Percentiles rank a stretch among this genome's conserved stretches.
These are phyloP conservation scores for Oreochromis niloticus DNA, from an alignment of 2,113 vertebrate species.

Conservation along the genomic window DNA sequence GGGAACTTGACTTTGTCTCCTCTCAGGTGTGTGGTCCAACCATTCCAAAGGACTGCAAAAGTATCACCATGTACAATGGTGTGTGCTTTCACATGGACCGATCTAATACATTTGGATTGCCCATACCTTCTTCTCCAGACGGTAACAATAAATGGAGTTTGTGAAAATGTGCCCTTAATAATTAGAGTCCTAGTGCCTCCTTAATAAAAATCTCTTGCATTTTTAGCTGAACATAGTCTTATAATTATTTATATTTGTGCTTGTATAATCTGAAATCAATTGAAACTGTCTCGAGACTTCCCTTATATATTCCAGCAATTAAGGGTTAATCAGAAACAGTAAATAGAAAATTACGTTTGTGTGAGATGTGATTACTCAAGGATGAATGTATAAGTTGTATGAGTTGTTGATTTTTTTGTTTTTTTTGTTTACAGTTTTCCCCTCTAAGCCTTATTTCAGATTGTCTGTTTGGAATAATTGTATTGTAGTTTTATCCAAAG, in stretches of 20 bases:
- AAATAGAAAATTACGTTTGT: too few relatives aligned
- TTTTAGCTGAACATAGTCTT: not conserved
- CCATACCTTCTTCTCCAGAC: not conserved
- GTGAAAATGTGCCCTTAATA: not conserved
- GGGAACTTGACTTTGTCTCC: too few relatives aligned
- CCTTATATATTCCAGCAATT: too few relatives aligned
- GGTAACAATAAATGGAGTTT: not conserved
- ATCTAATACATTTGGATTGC: not conserved
- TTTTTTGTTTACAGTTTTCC: fast-evolving
- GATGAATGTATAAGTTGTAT: not conserved
- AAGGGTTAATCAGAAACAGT: too few relatives aligned
- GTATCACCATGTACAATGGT: too few relatives aligned
- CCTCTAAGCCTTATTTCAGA: not conserved
- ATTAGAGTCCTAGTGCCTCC: not conserved
- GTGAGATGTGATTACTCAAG: too few relatives aligned
- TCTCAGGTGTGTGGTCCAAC: too few relatives aligned
- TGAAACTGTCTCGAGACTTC: not conserved
- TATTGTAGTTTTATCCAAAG: not conserved
- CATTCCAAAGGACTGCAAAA: too few relatives aligned
- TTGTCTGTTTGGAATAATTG: not conserved
- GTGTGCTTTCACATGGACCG: too few relatives aligned
- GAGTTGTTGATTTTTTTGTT: not conserved
- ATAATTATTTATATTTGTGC: not conserved
- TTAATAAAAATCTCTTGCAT: not conserved
- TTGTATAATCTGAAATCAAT: not conserved